Conservation (phyloP, 1,140 invertebrate species). For the Carcinoscorpius rotundicauda region DNA sequence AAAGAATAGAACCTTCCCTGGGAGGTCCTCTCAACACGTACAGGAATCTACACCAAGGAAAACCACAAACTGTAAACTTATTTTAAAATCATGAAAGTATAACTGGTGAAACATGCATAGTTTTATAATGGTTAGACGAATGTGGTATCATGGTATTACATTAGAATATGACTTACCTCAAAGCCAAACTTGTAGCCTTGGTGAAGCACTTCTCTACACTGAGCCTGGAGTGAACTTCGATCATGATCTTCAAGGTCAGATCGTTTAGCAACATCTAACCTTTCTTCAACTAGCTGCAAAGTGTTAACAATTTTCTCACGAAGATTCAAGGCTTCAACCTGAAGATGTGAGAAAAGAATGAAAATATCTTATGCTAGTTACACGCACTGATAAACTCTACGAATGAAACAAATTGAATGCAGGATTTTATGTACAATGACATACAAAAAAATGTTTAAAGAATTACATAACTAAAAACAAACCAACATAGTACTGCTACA, state of each 20-base stretch:
- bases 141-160: too few species aligned
- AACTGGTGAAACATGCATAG: too few species aligned
- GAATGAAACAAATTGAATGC: constrained; percentile 4
- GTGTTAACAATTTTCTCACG: constrained; percentile 45
- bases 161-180: constrained; percentile 42
- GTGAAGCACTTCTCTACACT: constrained; percentile 65
- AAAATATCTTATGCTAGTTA: too few species aligned
- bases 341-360: constrained; percentile 24
- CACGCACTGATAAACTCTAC: background rate
- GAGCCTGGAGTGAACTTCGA: constrained; percentile 39
- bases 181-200: constrained; percentile 80
- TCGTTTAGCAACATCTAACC: constrained; percentile 36
- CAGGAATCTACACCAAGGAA: too few species aligned
- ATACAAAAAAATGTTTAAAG: too few species aligned
- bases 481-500: too few species aligned
- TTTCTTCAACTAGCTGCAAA: constrained; percentile 48
- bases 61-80: too few species aligned
- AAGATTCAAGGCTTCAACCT: constrained; percentile 48
- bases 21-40: too few species aligned
- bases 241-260: constrained; percentile 43
- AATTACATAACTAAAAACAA: too few species aligned
- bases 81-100: too few species aligned
- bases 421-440: background rate
- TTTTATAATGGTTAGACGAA: too few species aligned
- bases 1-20: too few species aligned